Conservation (phyloP, 2,888 invertebrate genomes). For the Protonemura montana region DNA sequence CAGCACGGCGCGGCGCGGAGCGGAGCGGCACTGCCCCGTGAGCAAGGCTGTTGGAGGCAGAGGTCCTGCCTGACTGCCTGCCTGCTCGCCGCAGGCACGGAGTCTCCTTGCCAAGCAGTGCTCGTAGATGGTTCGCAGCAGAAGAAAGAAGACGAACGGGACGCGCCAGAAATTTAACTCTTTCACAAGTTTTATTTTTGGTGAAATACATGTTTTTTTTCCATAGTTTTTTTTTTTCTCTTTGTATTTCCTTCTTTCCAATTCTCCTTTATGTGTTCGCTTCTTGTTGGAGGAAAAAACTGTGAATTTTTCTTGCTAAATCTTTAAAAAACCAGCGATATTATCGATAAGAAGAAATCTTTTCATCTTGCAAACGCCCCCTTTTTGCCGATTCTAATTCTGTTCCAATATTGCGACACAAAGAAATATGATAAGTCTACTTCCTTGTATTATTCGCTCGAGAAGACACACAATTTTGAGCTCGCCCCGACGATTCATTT, state of each 20-base stretch:
- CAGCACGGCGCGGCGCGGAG: not conserved
- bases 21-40: not conserved
- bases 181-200: constrained; percentile 3
- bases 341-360: not conserved
- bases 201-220: not conserved
- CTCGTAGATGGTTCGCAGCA: not conserved
- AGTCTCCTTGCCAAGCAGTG: not conserved
- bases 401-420: not conserved
- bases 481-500: not conserved
- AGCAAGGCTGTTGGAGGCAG: not conserved
- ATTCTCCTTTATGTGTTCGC: not conserved
- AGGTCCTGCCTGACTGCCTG: not conserved
- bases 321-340: not conserved
- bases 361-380: not conserved
- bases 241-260: not conserved
- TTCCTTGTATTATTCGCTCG: not conserved
- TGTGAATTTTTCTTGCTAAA: not conserved
- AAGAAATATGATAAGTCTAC: not conserved
- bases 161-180: constrained; percentile 5
- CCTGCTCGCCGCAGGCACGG: not conserved
- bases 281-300: not conserved
- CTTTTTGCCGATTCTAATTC: not conserved
- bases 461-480: not conserved
- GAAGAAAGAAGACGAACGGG: not conserved
- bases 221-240: not conserved